These are phyloP conservation scores for Drosophila mayri DNA, from an alignment of 1,140 invertebrate genomes.

Conservation along the genomic window DNA sequence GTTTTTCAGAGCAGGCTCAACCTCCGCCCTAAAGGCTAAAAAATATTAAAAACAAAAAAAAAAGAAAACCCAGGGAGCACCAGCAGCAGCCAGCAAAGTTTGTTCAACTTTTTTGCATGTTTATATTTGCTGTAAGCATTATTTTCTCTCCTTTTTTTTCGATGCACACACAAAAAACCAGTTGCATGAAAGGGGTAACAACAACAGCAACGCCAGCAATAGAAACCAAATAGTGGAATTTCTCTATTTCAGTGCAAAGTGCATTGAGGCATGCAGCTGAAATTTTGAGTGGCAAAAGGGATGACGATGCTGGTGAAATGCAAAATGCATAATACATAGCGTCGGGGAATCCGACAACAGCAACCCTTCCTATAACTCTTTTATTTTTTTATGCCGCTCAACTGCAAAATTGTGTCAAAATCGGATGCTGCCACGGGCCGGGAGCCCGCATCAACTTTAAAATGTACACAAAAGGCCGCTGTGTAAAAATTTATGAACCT, in stretches of 20 bases:
- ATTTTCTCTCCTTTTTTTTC: conserved; percentile 47
- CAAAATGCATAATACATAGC: conserved; percentile 67
- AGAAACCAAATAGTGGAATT: conserved; percentile 61
- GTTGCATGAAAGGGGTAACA: conserved; percentile 57
- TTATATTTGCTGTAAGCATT: conserved; percentile 75
- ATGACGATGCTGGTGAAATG: conserved; percentile 57
- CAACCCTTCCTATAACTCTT: conserved; percentile 31
- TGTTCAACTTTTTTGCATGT: conserved; percentile 67
- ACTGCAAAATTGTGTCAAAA: conserved; percentile 77
- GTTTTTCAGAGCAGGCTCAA: conserved; percentile 32
- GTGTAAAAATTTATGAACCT: conserved; percentile 58
- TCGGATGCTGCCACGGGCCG: conserved; percentile 52
- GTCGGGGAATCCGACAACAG: not conserved
- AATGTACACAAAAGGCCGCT: conserved; percentile 57
- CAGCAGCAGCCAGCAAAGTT: conserved; percentile 52
- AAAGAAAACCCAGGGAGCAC: conserved; percentile 4
- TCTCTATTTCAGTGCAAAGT: conserved; percentile 65
- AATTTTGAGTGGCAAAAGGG: conserved; percentile 46
- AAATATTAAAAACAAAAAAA: conserved; percentile 18
- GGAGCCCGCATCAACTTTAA: conserved; percentile 47
- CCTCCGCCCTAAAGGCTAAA: conserved; percentile 51
- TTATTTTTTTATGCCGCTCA: conserved; percentile 37
- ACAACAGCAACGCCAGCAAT: conserved; percentile 35
- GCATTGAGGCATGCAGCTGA: conserved; percentile 65
- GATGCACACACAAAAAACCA: conserved; percentile 70